Evolutionary conservation across 1,140 invertebrate species (phyloP), one percentile per base, ranked within the genome.

Genomic region (Bactericera cockerelli): DNA sequence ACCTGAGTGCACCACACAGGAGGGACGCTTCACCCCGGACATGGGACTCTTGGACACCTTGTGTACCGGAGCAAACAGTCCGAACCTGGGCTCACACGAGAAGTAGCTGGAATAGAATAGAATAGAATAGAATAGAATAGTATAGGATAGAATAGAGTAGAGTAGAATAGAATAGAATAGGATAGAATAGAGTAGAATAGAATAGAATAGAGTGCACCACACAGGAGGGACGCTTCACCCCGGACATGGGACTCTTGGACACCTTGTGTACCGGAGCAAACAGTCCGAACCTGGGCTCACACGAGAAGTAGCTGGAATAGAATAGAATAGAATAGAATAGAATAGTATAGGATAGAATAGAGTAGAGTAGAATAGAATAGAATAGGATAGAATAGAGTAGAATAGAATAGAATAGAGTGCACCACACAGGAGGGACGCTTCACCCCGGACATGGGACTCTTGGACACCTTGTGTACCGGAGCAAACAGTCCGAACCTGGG

Each of bases 401-500:
- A n/a, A n/a, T n/a, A n/a, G n/a, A n/a, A n/a, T n/a, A n/a, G n/a
- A n/a, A n/a, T n/a, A n/a, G 79, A 76, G 66, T 84, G 79, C 53
- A 81, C 72, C 57, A 77, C 72, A 68, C 81, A 82, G 59, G 57
- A 57, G 74, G 63, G 77, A 76, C 56, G 70, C 68, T 36, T 79
- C 77, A 70, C 79, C 81, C 65, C 81, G 77, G 70, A 79, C n/a
- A 81, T 83, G 28, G 84, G 88, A 53, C 87, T 89, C 55, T 83
- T 80, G 64, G 80, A 84, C 49, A 94, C 86, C 76, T 94, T 94
- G 66, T 84, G 80, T 22, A 86, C 72, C 0, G 93, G 93, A 4
- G 93, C 89, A 75, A 98, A 98, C 26, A 98, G 75, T 1, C 94
- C 95, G 71, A 86, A 87, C 67, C 89, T 86, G 21, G 87, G 83